A percentile compares a stretch with the other conserved stretches of the same genome.
These are phyloP conservation scores for Linepithema humile DNA, from an alignment of 1,140 invertebrate genomes.

Conservation along the genomic window DNA sequence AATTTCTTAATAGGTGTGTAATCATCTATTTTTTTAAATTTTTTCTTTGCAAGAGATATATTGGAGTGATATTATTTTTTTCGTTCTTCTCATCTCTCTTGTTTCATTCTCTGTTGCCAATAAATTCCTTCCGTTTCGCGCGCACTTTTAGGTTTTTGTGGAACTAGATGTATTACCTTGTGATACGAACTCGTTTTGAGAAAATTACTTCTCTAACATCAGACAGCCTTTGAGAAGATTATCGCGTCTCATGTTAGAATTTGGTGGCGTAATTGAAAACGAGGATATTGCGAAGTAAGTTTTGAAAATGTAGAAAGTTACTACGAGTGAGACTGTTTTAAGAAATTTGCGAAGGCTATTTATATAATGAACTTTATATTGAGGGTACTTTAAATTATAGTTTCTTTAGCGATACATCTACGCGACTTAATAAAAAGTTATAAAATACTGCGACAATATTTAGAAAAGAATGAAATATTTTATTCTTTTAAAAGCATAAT, in stretches of 20 bases:
- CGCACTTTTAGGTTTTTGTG: neutral
- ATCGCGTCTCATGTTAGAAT: neutral
- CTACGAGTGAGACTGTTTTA: neutral
- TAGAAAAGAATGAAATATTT: too few relatives aligned
- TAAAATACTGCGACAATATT: neutral
- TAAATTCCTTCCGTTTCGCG: neutral
- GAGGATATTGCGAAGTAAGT: neutral
- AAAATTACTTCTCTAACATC: neutral
- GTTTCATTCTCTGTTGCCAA: neutral
- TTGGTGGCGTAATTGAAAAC: slow-evolving; percentile 5
- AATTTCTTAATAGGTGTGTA: neutral
- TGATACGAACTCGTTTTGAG: neutral
- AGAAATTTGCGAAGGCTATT: neutral
- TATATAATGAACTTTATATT: neutral
- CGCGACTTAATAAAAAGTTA: neutral
- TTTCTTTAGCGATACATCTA: neutral
- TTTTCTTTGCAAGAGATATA: neutral
- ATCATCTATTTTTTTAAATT: neutral
- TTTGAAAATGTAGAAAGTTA: neutral
- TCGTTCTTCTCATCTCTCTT: neutral
- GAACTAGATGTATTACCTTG: neutral
- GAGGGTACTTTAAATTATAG: neutral
- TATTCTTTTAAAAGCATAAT: slow-evolving; percentile 22
- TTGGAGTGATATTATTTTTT: neutral
- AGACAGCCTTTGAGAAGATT: neutral